A percentile compares a stretch with the other conserved stretches of the same genome.
Evolutionary conservation across 2,797 vertebrate species (phyloP).

Genomic region (Chelon auratus): DNA sequence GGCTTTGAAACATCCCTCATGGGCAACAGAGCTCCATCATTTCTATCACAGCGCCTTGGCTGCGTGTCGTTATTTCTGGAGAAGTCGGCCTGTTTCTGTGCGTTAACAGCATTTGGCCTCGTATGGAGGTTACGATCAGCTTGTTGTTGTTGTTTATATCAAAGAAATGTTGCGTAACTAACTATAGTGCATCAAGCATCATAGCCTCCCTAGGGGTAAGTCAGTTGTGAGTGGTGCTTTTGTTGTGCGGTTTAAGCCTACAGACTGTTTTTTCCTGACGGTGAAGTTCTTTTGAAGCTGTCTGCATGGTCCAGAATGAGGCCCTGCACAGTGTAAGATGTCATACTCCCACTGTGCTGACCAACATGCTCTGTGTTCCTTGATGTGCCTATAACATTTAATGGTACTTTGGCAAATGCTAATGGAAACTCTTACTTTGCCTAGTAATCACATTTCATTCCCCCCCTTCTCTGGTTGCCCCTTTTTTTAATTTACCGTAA

Average conservation of each 20-base stretch:
- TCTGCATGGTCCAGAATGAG: slow-evolving; percentile 79
- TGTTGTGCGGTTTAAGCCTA: slow-evolving; percentile 63
- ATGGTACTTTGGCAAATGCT: slow-evolving; percentile 85
- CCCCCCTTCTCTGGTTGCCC: slow-evolving; percentile 60
- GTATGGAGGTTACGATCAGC: slow-evolving; percentile 55
- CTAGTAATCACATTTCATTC: slow-evolving; percentile 77
- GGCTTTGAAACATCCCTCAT: slow-evolving; percentile 78
- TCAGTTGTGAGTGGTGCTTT: slow-evolving; percentile 60
- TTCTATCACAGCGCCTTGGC: slow-evolving; percentile 48
- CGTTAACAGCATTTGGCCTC: slow-evolving; percentile 42
- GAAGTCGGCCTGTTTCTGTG: slow-evolving; percentile 57
- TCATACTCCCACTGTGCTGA: slow-evolving; percentile 86
- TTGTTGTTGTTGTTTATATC: slow-evolving; percentile 72
- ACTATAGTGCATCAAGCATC: slow-evolving; percentile 44
- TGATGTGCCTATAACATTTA: slow-evolving; percentile 89
- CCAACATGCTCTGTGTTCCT: slow-evolving; percentile 80
- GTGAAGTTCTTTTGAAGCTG: slow-evolving; percentile 84
- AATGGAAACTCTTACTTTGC: slow-evolving; percentile 87
- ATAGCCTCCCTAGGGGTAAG: slow-evolving; percentile 40
- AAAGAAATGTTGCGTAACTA: slow-evolving; percentile 61
- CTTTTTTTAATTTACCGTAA: slow-evolving; percentile 62
- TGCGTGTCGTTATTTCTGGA: slow-evolving; percentile 50
- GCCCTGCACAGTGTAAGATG: slow-evolving; percentile 88
- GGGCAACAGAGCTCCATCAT: slow-evolving; percentile 73
- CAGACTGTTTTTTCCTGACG: slow-evolving; percentile 72